Percentiles rank a stretch among this genome's conserved stretches.
phyloP scores from a whole-genome alignment of 2,888 invertebrate genomes.

The Pyrochroa serraticornis region DNA sequence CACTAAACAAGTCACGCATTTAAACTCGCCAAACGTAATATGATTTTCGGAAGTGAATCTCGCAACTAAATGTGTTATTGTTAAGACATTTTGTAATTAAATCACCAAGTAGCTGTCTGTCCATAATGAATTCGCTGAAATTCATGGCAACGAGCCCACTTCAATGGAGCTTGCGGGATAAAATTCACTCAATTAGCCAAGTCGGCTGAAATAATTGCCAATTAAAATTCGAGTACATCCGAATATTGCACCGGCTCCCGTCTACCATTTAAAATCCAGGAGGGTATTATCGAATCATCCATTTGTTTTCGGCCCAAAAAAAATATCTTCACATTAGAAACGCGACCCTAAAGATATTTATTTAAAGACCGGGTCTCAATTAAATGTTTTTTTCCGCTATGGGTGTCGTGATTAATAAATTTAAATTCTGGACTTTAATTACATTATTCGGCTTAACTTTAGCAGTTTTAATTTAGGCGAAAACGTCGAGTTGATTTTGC shows the following conservation, averaged over 20 bases:
- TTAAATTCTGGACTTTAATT: neutral
- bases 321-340: neutral
- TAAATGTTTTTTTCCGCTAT: neutral
- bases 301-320: neutral
- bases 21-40: conserved; percentile 14
- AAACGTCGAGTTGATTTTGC: no score
- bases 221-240: conserved; percentile 45
- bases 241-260: conserved; percentile 29
- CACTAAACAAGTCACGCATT: conserved; percentile 21
- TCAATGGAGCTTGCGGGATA: conserved; percentile 40
- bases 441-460: no score
- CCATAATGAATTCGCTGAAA: conserved; percentile 35
- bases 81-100: conserved; percentile 33
- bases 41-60: conserved; percentile 16
- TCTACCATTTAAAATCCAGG: neutral
- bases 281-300: neutral
- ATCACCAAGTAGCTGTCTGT: conserved; percentile 32
- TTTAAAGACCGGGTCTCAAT: neutral
- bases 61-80: conserved; percentile 23
- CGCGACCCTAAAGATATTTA: neutral
- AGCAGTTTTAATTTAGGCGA: no score
- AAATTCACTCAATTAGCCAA: conserved; percentile 49
- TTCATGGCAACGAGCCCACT: conserved; percentile 32
- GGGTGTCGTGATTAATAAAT: neutral
- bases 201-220: conserved; percentile 52